Conservation (phyloP, 2,888 invertebrate species). For the Dinocampus coccinellae region DNA sequence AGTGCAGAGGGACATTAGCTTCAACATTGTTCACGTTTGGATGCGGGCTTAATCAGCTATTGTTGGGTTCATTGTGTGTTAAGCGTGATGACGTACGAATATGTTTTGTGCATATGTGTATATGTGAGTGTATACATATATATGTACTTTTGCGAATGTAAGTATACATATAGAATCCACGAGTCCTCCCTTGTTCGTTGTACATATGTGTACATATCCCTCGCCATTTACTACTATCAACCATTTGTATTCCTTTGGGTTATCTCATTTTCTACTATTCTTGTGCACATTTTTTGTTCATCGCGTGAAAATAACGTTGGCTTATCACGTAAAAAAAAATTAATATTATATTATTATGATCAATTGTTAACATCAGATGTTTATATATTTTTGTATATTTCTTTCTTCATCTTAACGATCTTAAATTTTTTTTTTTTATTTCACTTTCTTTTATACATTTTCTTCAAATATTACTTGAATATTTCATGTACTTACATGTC, state of each 20-base stretch:
- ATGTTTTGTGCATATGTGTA: too few species aligned
- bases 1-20: slow-evolving; percentile 49
- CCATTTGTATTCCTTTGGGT: slow-evolving; percentile 4
- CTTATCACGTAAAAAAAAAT: too few species aligned
- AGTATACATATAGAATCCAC: neutral
- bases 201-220: neutral
- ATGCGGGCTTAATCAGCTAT: slow-evolving; percentile 64
- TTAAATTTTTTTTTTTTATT: too few species aligned
- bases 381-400: too few species aligned
- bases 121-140: neutral
- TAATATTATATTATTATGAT: too few species aligned
- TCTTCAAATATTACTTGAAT: too few species aligned
- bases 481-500: neutral
- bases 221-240: neutral
- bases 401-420: too few species aligned
- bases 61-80: slow-evolving; percentile 47
- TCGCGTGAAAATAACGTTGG: neutral
- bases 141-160: neutral
- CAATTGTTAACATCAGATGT: too few species aligned
- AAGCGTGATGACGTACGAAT: neutral
- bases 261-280: slow-evolving; percentile 9
- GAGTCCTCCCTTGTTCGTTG: neutral
- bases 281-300: neutral
- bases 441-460: too few species aligned
- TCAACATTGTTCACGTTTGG: slow-evolving; percentile 59